These are phyloP conservation scores for Dasypolia templi DNA, from an alignment of 2,888 invertebrate species.

Conservation along the genomic window DNA sequence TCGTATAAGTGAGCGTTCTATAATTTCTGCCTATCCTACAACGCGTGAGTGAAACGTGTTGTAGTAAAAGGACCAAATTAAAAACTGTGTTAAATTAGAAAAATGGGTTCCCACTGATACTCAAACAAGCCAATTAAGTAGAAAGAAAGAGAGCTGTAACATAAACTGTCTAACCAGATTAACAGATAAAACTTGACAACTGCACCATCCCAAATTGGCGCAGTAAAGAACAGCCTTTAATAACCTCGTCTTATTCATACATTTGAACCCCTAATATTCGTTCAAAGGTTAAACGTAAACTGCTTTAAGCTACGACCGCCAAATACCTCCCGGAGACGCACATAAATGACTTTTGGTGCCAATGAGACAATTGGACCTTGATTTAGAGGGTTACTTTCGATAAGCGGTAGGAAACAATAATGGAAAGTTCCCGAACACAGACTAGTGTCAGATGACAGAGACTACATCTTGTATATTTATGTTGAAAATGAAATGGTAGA, in stretches of 20 bases:
- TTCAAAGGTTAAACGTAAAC: slow-evolving; percentile 67
- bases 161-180: slow-evolving; percentile 44
- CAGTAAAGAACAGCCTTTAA: slow-evolving; percentile 48
- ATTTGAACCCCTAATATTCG: slow-evolving; percentile 61
- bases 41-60: too few relatives aligned
- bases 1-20: too few relatives aligned
- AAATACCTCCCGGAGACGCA: slow-evolving; percentile 56
- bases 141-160: slow-evolving; percentile 3
- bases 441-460: slow-evolving; percentile 46
- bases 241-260: slow-evolving; percentile 56
- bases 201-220: slow-evolving; percentile 38
- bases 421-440: slow-evolving; percentile 57
- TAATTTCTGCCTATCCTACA: too few relatives aligned
- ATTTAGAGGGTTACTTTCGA: slow-evolving; percentile 76
- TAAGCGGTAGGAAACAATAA: slow-evolving; percentile 70
- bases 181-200: slow-evolving; percentile 55
- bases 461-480: background rate
- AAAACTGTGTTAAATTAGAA: too few relatives aligned
- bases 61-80: too few relatives aligned
- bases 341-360: slow-evolving; percentile 74
- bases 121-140: background rate
- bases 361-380: slow-evolving; percentile 80
- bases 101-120: background rate
- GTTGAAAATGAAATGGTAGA: background rate
- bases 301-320: slow-evolving; percentile 56